Evolutionary conservation across 2,797 vertebrate genomes (phyloP).

Genomic region (Moxostoma hubbsi): DNA sequence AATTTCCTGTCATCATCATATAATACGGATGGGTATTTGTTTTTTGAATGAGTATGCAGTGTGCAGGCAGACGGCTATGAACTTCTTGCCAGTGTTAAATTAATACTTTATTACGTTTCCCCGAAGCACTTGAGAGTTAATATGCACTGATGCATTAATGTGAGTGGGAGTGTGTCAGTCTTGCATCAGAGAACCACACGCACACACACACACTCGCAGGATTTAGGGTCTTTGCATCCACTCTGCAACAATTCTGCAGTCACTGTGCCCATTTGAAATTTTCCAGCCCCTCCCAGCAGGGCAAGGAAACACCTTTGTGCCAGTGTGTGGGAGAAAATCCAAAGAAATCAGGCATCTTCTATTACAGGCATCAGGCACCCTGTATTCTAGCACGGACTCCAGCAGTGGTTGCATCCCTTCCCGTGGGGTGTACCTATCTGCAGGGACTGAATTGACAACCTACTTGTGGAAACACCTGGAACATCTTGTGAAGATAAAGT

Average conservation of each 20-base stretch:
- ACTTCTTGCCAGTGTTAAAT: slow-evolving; percentile 31
- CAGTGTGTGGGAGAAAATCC: slow-evolving; percentile 47
- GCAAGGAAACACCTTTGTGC: slow-evolving; percentile 48
- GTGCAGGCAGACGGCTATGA: slow-evolving; percentile 12
- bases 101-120: slow-evolving; percentile 49
- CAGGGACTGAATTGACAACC: background rate
- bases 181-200: slow-evolving; percentile 14
- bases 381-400: slow-evolving; percentile 18
- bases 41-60: slow-evolving; percentile 17
- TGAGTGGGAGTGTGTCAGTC: slow-evolving; percentile 35
- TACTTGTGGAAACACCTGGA: background rate
- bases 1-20: slow-evolving; percentile 23
- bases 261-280: background rate
- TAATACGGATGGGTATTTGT: slow-evolving; percentile 26
- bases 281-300: slow-evolving; percentile 60
- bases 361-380: slow-evolving; percentile 11
- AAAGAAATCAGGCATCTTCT: slow-evolving; percentile 45
- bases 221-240: slow-evolving; percentile 34
- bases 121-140: slow-evolving; percentile 22
- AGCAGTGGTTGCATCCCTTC: background rate
- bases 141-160: slow-evolving; percentile 15
- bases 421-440: background rate
- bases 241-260: background rate
- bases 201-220: background rate
- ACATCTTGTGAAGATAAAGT: background rate